Conservation (phyloP, 1,140 invertebrate genomes). For the Penaeus japonicus region DNA sequence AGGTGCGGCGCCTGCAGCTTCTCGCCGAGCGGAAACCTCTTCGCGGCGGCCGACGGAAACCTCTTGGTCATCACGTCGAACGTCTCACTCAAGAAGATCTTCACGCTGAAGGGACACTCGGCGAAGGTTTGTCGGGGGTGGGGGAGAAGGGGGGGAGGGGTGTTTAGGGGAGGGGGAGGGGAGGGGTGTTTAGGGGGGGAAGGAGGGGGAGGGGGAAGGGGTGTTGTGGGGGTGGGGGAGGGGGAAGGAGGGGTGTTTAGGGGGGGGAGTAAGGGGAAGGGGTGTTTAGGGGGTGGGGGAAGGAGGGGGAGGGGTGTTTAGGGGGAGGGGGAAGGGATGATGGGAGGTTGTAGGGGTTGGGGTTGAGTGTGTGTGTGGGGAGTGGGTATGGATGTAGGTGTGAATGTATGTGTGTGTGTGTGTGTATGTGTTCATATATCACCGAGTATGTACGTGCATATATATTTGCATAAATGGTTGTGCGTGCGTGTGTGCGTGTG, state of each 20-base stretch:
- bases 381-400: too few relatives aligned
- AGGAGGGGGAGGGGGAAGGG: neutral
- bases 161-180: neutral
- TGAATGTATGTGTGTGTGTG: neutral
- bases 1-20: conserved; percentile 34
- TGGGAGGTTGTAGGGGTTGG: too few relatives aligned
- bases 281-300: neutral
- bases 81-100: conserved; percentile 38
- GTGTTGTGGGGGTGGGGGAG: neutral
- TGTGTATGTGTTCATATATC: neutral
- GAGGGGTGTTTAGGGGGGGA: neutral
- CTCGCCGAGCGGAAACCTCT: conserved; percentile 42
- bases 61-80: conserved; percentile 47
- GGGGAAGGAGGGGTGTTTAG: neutral
- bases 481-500: neutral
- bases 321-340: too few relatives aligned
- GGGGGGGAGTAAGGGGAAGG: neutral
- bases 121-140: conserved; percentile 3
- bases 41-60: conserved; percentile 51
- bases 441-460: too few relatives aligned
- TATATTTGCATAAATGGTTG: too few relatives aligned
- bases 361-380: too few relatives aligned
- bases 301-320: neutral
- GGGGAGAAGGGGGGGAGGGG: neutral
- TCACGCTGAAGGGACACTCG: conserved; percentile 55